Percentiles rank a stretch among this genome's conserved stretches.
phyloP scores from a whole-genome alignment of 2,113 vertebrate genomes.

The Tupaia chinensis region DNA sequence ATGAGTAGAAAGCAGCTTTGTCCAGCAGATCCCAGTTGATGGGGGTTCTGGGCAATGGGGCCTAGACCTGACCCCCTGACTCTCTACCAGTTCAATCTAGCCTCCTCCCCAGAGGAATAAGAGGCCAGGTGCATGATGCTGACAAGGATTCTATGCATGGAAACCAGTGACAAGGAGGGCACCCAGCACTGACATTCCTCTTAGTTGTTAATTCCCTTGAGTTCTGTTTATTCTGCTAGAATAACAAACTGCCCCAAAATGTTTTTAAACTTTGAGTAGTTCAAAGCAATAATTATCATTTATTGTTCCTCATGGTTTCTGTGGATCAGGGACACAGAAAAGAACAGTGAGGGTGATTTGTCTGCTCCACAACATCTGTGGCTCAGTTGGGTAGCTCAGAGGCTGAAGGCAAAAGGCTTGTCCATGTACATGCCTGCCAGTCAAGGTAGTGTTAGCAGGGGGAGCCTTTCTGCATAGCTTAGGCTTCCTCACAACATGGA shows the following conservation, averaged over 20 bases:
- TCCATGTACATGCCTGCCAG: background rate
- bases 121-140: background rate
- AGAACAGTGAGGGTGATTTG: accelerated
- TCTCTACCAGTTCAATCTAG: accelerated
- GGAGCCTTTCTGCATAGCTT: background rate
- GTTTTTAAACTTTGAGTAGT: background rate
- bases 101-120: background rate
- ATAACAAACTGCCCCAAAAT: background rate
- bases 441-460: too few relatives aligned
- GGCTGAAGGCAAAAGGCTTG: background rate
- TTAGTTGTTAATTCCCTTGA: accelerated
- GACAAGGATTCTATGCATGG: background rate
- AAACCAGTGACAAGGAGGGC: background rate
- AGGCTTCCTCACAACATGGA: background rate
- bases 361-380: accelerated
- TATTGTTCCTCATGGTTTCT: accelerated
- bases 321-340: too few relatives aligned
- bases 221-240: background rate
- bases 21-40: background rate
- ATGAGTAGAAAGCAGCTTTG: too few relatives aligned
- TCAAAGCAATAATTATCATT: accelerated
- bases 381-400: background rate
- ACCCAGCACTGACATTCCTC: accelerated
- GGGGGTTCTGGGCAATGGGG: background rate
- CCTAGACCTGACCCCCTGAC: too few relatives aligned